Evolutionary conservation across 2,888 invertebrate species (phyloP).

Genomic region (Caenorhabditis imperialis): DNA sequence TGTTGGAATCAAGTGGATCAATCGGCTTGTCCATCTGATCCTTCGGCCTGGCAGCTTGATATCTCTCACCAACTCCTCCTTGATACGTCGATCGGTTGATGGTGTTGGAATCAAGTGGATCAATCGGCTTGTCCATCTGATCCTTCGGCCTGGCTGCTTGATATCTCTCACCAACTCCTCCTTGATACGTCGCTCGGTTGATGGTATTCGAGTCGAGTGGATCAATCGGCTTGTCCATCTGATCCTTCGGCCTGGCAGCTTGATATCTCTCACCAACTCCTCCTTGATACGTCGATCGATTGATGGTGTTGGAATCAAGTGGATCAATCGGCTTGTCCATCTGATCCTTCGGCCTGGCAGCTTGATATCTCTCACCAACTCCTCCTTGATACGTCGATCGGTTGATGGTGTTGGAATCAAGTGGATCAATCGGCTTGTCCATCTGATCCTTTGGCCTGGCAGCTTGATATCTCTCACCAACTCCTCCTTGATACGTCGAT

Average conservation of each 20-base stretch:
- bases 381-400: slow-evolving; percentile 36
- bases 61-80: slow-evolving; percentile 30
- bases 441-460: slow-evolving; percentile 23
- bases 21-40: slow-evolving; percentile 23
- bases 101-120: slow-evolving; percentile 17
- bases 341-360: slow-evolving; percentile 22
- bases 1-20: slow-evolving; percentile 19
- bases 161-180: slow-evolving; percentile 23
- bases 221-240: slow-evolving; percentile 22
- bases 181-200: slow-evolving; percentile 33
- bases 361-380: slow-evolving; percentile 20
- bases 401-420: slow-evolving; percentile 27
- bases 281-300: slow-evolving; percentile 34
- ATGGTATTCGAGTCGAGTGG: slow-evolving; percentile 19
- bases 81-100: slow-evolving; percentile 34
- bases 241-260: slow-evolving; percentile 25
- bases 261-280: slow-evolving; percentile 24
- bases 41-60: slow-evolving; percentile 19
- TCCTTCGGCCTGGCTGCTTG: slow-evolving; percentile 22
- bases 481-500: slow-evolving; percentile 33
- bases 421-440: slow-evolving; percentile 14
- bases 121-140: slow-evolving; percentile 21
- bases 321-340: slow-evolving; percentile 19
- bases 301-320: slow-evolving; percentile 25
- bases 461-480: slow-evolving; percentile 22